A percentile compares a stretch with the other conserved stretches of the same genome.
Conservation (phyloP, 2,888 invertebrate genomes). For the Scaptomyza caliginosa region DNA sequence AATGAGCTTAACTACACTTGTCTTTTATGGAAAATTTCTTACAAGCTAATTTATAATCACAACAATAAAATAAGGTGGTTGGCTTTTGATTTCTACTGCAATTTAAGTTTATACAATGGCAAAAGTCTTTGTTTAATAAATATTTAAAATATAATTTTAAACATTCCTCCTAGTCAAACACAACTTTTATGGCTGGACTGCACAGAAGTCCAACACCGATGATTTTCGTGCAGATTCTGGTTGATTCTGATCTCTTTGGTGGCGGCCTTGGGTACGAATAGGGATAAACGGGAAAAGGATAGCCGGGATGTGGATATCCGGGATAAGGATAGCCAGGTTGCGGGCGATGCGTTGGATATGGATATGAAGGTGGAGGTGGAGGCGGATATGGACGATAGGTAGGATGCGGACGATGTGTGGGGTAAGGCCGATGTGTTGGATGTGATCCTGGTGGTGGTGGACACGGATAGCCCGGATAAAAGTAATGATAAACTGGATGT, state of each 20-base stretch:
- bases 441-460: background rate
- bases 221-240: slow-evolving; percentile 13
- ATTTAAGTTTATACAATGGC: too few relatives aligned
- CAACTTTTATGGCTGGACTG: background rate
- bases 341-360: background rate
- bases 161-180: background rate
- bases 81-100: too few relatives aligned
- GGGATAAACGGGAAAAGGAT: background rate
- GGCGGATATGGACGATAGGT: too few relatives aligned
- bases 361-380: background rate
- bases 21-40: background rate
- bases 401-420: background rate
- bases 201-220: background rate
- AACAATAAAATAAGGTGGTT: too few relatives aligned
- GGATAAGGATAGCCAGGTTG: slow-evolving; percentile 4
- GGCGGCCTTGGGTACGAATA: background rate
- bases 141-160: background rate
- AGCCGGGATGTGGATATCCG: background rate
- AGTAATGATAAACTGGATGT: background rate
- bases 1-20: too few relatives aligned
- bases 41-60: background rate
- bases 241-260: background rate
- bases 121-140: background rate
- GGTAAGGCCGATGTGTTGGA: background rate
- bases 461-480: background rate